These are phyloP conservation scores for Hyla sarda DNA, from an alignment of 2,113 vertebrate genomes.

Conservation along the genomic window DNA sequence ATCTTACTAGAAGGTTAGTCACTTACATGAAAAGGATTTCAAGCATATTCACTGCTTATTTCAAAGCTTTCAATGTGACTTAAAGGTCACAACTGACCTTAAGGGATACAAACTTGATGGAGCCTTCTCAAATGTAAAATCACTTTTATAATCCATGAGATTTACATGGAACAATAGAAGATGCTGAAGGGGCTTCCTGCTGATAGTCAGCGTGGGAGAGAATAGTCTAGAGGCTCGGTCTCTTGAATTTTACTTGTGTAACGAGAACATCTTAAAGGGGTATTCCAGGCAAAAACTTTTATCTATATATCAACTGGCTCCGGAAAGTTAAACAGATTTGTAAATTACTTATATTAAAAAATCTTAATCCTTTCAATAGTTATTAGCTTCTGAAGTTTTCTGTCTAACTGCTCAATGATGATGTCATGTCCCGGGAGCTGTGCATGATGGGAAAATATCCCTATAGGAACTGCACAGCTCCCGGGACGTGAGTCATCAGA, in stretches of 20 bases:
- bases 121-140: slow-evolving; percentile 57
- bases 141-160: slow-evolving; percentile 57
- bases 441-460: no score
- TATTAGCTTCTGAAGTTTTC: no score
- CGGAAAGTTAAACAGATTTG: no score
- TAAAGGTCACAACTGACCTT: slow-evolving; percentile 58
- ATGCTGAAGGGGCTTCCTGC: slow-evolving; percentile 34
- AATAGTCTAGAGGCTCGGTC: neutral
- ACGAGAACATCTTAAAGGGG: neutral
- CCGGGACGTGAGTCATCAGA: no score
- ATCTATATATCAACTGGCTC: no score
- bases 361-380: no score
- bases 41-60: slow-evolving; percentile 53
- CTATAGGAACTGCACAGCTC: no score
- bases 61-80: slow-evolving; percentile 53
- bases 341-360: no score
- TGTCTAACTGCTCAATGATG: no score
- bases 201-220: neutral
- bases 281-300: no score
- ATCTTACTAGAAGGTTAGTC: slow-evolving; percentile 59
- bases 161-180: slow-evolving; percentile 54
- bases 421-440: no score
- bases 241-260: slow-evolving; percentile 8
- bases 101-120: slow-evolving; percentile 59
- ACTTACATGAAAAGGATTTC: slow-evolving; percentile 56